phyloP scores from a whole-genome alignment of 2,797 vertebrate species.

The Cirrhinus mrigala region DNA sequence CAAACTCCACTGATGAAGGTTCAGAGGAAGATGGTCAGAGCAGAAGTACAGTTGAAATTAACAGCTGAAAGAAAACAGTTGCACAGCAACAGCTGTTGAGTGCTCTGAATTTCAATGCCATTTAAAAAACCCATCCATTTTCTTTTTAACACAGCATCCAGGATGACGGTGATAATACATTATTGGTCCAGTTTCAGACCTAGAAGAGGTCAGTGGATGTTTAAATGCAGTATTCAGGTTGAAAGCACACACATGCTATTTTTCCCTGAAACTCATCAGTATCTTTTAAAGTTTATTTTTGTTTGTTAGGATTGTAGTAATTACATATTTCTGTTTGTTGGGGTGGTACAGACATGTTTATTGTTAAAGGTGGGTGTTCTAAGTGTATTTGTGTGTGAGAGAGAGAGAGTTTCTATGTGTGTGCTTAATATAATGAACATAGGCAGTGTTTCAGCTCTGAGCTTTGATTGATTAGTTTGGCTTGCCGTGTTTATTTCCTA shows the following conservation, averaged over 20 bases:
- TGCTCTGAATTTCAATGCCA: constrained; percentile 29
- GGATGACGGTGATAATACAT: not conserved
- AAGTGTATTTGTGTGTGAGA: not conserved
- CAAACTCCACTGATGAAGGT: constrained; percentile 10
- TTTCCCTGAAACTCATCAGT: not conserved
- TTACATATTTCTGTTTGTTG: constrained; percentile 9
- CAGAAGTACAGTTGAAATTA: constrained; percentile 34
- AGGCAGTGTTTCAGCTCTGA: constrained; percentile 27
- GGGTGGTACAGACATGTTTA: not conserved
- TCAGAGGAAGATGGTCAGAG: constrained; percentile 1
- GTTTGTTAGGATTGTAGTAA: constrained; percentile 11
- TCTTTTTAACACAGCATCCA: constrained; percentile 14
- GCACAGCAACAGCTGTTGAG: constrained; percentile 27
- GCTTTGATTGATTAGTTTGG: constrained; percentile 53
- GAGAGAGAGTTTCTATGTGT: not conserved
- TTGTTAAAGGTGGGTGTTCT: not conserved
- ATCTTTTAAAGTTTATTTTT: not conserved
- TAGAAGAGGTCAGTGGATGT: not conserved
- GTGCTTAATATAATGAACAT: constrained; percentile 45
- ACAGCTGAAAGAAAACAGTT: constrained; percentile 32
- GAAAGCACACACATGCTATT: not conserved
- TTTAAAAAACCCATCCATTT: constrained; percentile 21
- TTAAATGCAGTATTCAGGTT: not conserved
- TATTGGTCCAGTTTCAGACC: not conserved
- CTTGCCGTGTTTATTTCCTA: constrained; percentile 49